These are phyloP conservation scores for Myripristis murdjan DNA, from an alignment of 2,797 vertebrate species.

Conservation along the genomic window DNA sequence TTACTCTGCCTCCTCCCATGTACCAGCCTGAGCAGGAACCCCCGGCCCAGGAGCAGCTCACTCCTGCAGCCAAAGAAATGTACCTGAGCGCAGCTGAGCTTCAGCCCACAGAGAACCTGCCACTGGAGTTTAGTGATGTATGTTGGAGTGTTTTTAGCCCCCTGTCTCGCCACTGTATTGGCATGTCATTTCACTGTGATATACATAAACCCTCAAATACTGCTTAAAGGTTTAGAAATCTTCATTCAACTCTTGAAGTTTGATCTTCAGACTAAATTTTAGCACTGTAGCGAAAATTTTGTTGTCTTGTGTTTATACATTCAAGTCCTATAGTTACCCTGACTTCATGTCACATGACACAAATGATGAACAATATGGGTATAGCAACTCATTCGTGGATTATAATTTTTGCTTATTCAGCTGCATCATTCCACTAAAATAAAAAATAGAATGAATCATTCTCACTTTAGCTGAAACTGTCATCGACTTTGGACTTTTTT, in stretches of 20 bases:
- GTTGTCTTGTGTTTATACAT: too few relatives aligned
- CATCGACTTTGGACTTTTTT: too few relatives aligned
- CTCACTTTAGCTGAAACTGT: too few relatives aligned
- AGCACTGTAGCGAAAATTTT: too few relatives aligned
- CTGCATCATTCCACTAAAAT: too few relatives aligned
- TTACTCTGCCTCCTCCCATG: conserved; percentile 92
- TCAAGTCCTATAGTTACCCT: too few relatives aligned
- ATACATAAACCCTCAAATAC: background rate
- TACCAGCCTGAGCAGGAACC: conserved; percentile 92
- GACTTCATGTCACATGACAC: background rate
- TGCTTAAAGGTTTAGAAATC: background rate
- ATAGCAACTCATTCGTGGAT: too few relatives aligned
- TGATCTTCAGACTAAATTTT: too few relatives aligned
- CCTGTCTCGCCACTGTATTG: background rate
- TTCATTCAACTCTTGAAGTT: background rate
- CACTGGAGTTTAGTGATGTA: conserved; percentile 98
- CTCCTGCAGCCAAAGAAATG: conserved; percentile 89
- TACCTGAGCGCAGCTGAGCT: conserved; percentile 97
- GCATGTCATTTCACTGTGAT: background rate
- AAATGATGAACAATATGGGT: background rate
- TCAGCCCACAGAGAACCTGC: conserved; percentile 96
- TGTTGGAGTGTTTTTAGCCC: conserved; percentile 61
- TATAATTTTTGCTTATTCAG: too few relatives aligned
- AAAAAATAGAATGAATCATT: too few relatives aligned
- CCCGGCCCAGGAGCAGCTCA: conserved; percentile 88